Evolutionary conservation across 2,888 invertebrate genomes (phyloP), one percentile per base, ranked within the genome.

Genomic region (Acleris cristana): DNA sequence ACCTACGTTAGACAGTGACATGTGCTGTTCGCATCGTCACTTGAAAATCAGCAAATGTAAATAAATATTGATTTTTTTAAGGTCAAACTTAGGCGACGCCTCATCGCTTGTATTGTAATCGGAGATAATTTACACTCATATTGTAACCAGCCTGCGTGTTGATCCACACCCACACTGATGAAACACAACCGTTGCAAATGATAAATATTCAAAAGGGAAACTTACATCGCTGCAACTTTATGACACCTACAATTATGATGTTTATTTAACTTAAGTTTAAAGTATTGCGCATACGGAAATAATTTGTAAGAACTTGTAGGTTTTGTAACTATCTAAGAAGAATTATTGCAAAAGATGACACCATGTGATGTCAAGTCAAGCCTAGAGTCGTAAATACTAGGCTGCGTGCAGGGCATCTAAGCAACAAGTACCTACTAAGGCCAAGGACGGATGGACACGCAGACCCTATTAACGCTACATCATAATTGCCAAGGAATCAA

Each of bases 361-460:
- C 57, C 51, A 51, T 26, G 21, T 23, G 16, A 45, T 44, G 58
- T 48, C 14, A 34, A 56, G 58, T 48, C 14, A 34, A 56, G 49
- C 57, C 45, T 19, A 52, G 53, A 34, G 58, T 60, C 45, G 40
- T 62, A 45, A 57, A 52, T 49, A 63, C 60, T 57, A 64, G 51
- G 67, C 69, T 68, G 73, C 74, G 70, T 73, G 74, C 70, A 64
- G 71, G 71, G 71, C 69, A 71, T 69, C 69, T 72, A 72, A 71
- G 67, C 59, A 79, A 75, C 76, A 73, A 81, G 79, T 76, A 74
- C n/a, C n/a, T n/a, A n/a, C 75, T 79, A 84, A 85, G 85, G 82
- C 82, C 85, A 88, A 87, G 88, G 87, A 77, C 83, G 75, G 70
- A 77, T 75, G 73, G 74, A 77, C 85, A 86, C 81, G 83, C 84